Conservation (phyloP, 1,140 invertebrate species). For the Drosophila grimshawi region DNA sequence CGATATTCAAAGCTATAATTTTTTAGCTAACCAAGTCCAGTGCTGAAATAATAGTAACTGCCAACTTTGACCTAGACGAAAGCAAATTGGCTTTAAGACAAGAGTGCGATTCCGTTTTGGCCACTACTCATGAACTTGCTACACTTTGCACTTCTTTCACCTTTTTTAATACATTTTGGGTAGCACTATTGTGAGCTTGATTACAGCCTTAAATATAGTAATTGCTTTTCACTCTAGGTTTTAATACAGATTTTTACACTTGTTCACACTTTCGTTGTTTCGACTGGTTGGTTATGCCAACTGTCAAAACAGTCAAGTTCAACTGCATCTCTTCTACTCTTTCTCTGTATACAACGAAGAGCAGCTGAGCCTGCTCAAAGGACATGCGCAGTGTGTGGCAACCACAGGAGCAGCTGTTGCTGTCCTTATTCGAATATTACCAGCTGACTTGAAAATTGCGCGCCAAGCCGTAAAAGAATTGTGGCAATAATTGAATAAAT, state of each 20-base stretch:
- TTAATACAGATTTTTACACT: conserved; percentile 23
- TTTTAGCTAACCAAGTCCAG: not conserved
- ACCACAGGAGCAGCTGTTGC: conserved; percentile 26
- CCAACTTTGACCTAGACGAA: not conserved
- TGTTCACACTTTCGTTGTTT: conserved; percentile 25
- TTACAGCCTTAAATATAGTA: not conserved
- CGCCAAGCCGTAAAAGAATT: not conserved
- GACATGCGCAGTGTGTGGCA: conserved; percentile 47
- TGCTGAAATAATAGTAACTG: not conserved
- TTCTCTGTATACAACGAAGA: conserved; percentile 2
- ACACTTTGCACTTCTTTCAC: conserved; percentile 14
- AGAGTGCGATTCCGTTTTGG: not conserved
- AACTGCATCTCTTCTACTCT: not conserved
- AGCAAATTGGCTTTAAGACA: not conserved
- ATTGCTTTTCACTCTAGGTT: conserved; percentile 26
- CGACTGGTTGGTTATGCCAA: conserved; percentile 43
- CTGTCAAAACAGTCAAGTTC: conserved; percentile 43
- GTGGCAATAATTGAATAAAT: not conserved
- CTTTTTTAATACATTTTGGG: conserved; percentile 35
- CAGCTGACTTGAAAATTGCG: conserved; percentile 17
- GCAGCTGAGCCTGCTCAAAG: conserved; percentile 22
- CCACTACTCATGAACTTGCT: conserved; percentile 21
- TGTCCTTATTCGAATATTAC: not conserved
- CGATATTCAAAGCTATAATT: not conserved
- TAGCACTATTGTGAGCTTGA: not conserved